Base-by-base conservation (phyloP, 2,113 vertebrate species). In the Malurus elegans region DNA sequence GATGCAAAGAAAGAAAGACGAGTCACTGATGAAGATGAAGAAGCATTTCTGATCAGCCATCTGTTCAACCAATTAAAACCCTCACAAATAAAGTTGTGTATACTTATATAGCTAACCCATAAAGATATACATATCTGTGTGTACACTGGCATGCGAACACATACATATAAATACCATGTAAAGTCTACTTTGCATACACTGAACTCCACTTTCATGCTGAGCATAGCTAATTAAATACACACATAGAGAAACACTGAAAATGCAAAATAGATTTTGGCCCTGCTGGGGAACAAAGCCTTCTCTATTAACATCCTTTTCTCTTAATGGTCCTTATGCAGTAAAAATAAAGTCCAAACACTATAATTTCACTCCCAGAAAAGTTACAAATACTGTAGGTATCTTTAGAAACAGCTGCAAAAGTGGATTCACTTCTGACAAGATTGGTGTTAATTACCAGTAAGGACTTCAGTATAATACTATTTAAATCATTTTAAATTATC, bases 401-500 rank as follows among this genome's bases (percentile, higher is more conserved):
- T 98, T 98, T 97, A 98, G 98, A 98, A 98, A 98, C 97, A 98
- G 98, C 98, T 98, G 98, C 97, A 98, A 98, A 98, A 97, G 96
- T 97, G 86, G 93, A 97, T 98, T 98, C 97, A 97, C 97, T 98
- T 98, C 97, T 98, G 97, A 98, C 97, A 97, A 98, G 97, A 98
- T 97, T 97, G 97, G 97, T 97, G 98, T 98, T 98, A 98, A 98
- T 99, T 98, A 98, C 97, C 95, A 97, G 96, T 97, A 97, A 98
- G 98, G 98, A 97, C 97, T 98, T 98, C 96, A 98, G 97, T 96
- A 98, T 98, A 98, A 98, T 98, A 98, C 97, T 98, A 98, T 98
- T 98, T 98, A 98, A 98, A 98, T 98, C 98, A 98, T 98, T 98
- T 98, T 98, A 98, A 98, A 98, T 99, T 95, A 98, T 98, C 98